Percentiles rank a stretch among this genome's conserved stretches.
phyloP scores from a whole-genome alignment of 2,888 invertebrate genomes.

The Holacanthella duospinosa region DNA sequence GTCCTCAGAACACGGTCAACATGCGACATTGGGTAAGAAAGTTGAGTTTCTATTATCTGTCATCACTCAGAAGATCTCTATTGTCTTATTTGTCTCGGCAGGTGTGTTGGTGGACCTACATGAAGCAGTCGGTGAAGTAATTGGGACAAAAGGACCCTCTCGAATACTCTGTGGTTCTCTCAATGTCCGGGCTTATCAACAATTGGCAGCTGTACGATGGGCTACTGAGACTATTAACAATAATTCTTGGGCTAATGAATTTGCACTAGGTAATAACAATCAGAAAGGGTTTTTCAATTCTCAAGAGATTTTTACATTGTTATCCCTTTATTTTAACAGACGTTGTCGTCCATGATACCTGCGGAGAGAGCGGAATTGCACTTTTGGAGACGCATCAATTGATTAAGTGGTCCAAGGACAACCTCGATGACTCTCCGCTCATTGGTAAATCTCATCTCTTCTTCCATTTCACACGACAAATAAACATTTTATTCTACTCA shows the following conservation, averaged over 20 bases:
- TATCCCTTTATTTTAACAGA: constrained; percentile 31
- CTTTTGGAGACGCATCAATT: constrained; percentile 34
- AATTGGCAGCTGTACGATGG: constrained; percentile 39
- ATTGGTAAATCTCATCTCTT: constrained; percentile 38
- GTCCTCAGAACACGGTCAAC: neutral
- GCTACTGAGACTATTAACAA: constrained; percentile 40
- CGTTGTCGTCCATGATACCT: constrained; percentile 38
- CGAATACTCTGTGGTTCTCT: constrained; percentile 30
- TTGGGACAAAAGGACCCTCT: constrained; percentile 19
- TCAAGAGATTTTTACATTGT: too few species aligned
- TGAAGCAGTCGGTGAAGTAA: constrained; percentile 22
- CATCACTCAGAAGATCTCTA: neutral
- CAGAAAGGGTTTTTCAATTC: neutral
- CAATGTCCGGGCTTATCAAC: constrained; percentile 38
- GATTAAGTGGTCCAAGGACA: constrained; percentile 31
- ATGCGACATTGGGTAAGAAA: constrained; percentile 1
- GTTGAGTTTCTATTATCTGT: neutral
- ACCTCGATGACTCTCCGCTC: constrained; percentile 33
- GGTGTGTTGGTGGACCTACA: constrained; percentile 38
- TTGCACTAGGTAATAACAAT: constrained; percentile 38
- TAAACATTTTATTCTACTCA: neutral
- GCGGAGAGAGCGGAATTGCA: constrained; percentile 37
- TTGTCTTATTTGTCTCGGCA: constrained; percentile 11
- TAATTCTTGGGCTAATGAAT: constrained; percentile 39
- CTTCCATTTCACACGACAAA: neutral